Evolutionary conservation across 2,113 vertebrate genomes (phyloP).

Genomic region (Nansenia antarctica): DNA sequence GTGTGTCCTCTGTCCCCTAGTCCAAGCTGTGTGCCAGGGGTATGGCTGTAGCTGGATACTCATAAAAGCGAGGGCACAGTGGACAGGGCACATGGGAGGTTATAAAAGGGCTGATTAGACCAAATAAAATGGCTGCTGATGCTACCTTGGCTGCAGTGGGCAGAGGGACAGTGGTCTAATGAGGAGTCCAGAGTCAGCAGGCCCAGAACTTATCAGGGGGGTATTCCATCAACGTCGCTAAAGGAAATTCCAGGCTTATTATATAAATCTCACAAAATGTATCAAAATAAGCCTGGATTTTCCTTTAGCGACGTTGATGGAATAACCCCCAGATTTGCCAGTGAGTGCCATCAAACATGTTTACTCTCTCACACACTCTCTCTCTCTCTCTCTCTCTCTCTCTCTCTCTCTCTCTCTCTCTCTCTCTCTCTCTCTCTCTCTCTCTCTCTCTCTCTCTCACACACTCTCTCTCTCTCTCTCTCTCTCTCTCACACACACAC

Average conservation of each 20-base stretch:
- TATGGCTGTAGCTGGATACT: neutral
- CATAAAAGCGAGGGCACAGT: neutral
- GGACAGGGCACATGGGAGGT: neutral
- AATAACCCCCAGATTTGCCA: too few relatives aligned
- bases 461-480: too few relatives aligned
- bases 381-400: too few relatives aligned
- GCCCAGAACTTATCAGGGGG: neutral
- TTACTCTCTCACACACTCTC: too few relatives aligned
- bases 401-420: too few relatives aligned
- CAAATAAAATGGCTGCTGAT: constrained; percentile 2
- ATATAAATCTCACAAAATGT: neutral
- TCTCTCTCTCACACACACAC: too few relatives aligned
- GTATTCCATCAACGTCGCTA: neutral
- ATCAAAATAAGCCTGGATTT: too few relatives aligned
- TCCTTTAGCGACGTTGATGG: too few relatives aligned
- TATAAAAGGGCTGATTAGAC: neutral
- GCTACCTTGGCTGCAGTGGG: neutral
- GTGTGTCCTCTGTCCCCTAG: neutral
- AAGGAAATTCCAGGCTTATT: neutral
- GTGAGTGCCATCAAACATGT: too few relatives aligned
- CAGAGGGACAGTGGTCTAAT: constrained; percentile 1
- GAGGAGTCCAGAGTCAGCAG: neutral
- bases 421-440: too few relatives aligned
- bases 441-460: too few relatives aligned
- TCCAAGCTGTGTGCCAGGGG: neutral